Evolutionary conservation across 2,113 vertebrate species (phyloP).

Genomic region (Halichoerus grypus): DNA sequence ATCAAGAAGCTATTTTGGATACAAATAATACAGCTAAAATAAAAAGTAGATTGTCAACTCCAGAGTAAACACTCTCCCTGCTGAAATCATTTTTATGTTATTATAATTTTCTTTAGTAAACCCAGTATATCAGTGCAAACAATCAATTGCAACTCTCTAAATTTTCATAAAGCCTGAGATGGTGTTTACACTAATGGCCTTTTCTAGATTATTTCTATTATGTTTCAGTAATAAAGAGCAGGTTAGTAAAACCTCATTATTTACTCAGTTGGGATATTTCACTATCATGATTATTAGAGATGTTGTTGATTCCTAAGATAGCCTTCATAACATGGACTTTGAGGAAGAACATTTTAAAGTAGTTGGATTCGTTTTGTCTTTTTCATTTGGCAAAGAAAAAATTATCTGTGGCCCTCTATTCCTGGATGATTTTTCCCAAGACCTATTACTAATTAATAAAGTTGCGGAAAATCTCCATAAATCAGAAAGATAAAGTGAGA

Average conservation of each 20-base stretch:
- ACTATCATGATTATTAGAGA: neutral
- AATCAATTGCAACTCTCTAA: slow-evolving; percentile 39
- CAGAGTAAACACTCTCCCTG: neutral
- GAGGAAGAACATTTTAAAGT: slow-evolving; percentile 38
- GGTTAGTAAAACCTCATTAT: slow-evolving; percentile 22
- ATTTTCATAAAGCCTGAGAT: slow-evolving; percentile 48
- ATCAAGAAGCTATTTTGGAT: slow-evolving; percentile 28
- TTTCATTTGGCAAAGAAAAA: slow-evolving; percentile 2
- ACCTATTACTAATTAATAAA: slow-evolving; percentile 27
- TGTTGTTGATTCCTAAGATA: slow-evolving; percentile 41
- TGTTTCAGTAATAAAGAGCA: slow-evolving; percentile 56
- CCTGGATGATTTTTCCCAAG: neutral
- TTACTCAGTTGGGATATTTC: slow-evolving; percentile 41
- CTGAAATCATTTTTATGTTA: slow-evolving; percentile 8
- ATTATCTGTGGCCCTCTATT: slow-evolving; percentile 16
- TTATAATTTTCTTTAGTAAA: slow-evolving; percentile 58
- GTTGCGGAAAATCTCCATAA: slow-evolving; percentile 58
- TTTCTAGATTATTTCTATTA: slow-evolving; percentile 8
- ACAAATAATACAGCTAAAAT: neutral
- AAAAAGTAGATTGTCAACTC: neutral
- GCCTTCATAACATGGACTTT: slow-evolving; percentile 10
- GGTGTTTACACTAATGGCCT: neutral
- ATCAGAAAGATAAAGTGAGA: slow-evolving; percentile 28
- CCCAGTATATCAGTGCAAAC: slow-evolving; percentile 21
- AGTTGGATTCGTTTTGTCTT: neutral